Conservation (phyloP, 1,140 invertebrate genomes). For the Cyclina sinensis region DNA sequence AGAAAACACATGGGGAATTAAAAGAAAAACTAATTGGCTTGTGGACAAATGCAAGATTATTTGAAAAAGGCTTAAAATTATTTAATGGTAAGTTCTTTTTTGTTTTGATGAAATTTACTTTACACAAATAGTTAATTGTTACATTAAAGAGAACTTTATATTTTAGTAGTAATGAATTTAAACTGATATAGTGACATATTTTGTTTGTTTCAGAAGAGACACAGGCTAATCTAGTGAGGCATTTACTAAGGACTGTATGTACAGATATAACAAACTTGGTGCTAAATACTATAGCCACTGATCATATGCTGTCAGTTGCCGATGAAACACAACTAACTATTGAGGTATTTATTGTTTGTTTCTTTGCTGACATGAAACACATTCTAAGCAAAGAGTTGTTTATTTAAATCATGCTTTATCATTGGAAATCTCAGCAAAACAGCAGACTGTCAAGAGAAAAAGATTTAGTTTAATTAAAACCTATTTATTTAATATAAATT, state of each 20-base stretch:
- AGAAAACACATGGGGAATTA: slow-evolving; percentile 92
- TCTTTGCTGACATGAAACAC: not conserved
- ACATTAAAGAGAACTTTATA: too few relatives aligned
- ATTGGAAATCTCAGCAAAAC: too few relatives aligned
- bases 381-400: too few relatives aligned
- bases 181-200: not conserved
- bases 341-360: slow-evolving; percentile 85
- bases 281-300: slow-evolving; percentile 87
- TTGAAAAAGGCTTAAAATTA: slow-evolving; percentile 94
- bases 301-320: slow-evolving; percentile 85
- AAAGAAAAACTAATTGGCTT: slow-evolving; percentile 94
- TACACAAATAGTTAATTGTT: too few relatives aligned
- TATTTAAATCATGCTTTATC: too few relatives aligned
- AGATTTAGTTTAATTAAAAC: too few relatives aligned
- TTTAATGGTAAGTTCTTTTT: slow-evolving; percentile 86
- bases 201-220: slow-evolving; percentile 87
- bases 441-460: too few relatives aligned
- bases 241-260: slow-evolving; percentile 94
- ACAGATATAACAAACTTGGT: slow-evolving; percentile 94
- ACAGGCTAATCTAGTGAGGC: slow-evolving; percentile 91
- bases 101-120: too few relatives aligned
- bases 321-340: slow-evolving; percentile 77
- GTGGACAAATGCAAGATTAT: slow-evolving; percentile 92
- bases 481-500: too few relatives aligned
- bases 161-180: too few relatives aligned